A percentile compares a stretch with the other conserved stretches of the same genome.
These are phyloP conservation scores for Chloroceryle inda DNA, from an alignment of 2,797 vertebrate genomes.

Conservation along the genomic window DNA sequence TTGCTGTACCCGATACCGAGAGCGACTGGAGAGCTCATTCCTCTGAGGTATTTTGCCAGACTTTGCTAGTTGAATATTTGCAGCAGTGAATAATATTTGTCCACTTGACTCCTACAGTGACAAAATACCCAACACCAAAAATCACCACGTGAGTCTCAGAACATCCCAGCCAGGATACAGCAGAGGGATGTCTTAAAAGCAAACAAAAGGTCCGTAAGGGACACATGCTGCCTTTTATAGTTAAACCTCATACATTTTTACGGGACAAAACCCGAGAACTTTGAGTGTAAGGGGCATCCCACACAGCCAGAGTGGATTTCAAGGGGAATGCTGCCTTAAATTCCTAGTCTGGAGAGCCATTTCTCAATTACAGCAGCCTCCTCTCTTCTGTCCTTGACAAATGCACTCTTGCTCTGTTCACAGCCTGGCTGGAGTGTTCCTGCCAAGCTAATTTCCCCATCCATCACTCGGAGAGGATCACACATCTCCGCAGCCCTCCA, in stretches of 20 bases:
- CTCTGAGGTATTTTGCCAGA: neutral
- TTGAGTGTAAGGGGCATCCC: neutral
- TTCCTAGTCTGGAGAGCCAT: neutral
- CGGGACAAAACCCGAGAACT: neutral
- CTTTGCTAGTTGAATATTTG: neutral
- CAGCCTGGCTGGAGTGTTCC: slow-evolving; percentile 12
- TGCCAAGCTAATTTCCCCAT: slow-evolving; percentile 24
- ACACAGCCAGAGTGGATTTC: neutral
- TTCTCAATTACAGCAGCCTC: slow-evolving; percentile 15
- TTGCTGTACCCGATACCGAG: rapidly evolving
- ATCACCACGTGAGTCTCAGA: neutral
- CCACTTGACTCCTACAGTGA: neutral
- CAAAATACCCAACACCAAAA: neutral
- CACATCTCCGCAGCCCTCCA: neutral
- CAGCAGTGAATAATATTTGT: neutral
- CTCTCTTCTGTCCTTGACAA: slow-evolving; percentile 22
- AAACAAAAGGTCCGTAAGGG: neutral
- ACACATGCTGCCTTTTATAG: neutral
- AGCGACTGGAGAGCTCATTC: rapidly evolving
- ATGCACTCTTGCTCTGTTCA: slow-evolving; percentile 1
- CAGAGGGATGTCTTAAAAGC: neutral
- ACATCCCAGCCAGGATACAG: neutral
- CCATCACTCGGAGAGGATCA: neutral
- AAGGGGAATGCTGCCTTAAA: neutral
- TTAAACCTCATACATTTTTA: neutral